These are phyloP conservation scores for Xestia xanthographa DNA, from an alignment of 2,888 invertebrate genomes.

Conservation along the genomic window DNA sequence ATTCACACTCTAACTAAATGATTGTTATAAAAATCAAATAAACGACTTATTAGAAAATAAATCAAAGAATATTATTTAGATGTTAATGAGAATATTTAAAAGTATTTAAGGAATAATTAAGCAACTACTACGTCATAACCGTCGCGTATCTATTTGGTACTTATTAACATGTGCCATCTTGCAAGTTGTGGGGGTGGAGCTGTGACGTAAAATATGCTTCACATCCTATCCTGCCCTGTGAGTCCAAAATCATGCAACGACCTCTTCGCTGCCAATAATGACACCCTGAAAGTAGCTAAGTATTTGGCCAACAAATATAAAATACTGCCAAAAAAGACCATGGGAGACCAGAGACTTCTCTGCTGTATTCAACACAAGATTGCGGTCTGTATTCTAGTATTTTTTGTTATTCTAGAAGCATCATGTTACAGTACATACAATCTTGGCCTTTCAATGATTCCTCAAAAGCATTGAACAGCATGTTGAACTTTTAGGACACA, in stretches of 20 bases:
- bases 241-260: background rate
- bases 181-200: background rate
- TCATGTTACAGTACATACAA: conserved; percentile 97
- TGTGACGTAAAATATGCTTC: background rate
- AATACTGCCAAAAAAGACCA: background rate
- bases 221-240: background rate
- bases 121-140: no score
- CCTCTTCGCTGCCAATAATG: background rate
- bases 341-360: conserved; percentile 90
- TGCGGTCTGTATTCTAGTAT: conserved; percentile 95
- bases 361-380: conserved; percentile 96
- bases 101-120: no score
- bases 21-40: no score
- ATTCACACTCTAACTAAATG: no score
- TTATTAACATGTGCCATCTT: no score
- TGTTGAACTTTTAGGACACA: no score
- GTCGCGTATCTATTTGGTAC: no score
- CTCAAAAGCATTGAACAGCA: conserved; percentile 97
- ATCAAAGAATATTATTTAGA: no score
- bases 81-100: no score
- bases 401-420: conserved; percentile 93
- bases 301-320: background rate
- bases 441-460: no score
- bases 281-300: background rate
- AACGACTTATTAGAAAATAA: no score